Evolutionary conservation across 2,888 invertebrate genomes (phyloP).

Genomic region (Erebia aethiops): DNA sequence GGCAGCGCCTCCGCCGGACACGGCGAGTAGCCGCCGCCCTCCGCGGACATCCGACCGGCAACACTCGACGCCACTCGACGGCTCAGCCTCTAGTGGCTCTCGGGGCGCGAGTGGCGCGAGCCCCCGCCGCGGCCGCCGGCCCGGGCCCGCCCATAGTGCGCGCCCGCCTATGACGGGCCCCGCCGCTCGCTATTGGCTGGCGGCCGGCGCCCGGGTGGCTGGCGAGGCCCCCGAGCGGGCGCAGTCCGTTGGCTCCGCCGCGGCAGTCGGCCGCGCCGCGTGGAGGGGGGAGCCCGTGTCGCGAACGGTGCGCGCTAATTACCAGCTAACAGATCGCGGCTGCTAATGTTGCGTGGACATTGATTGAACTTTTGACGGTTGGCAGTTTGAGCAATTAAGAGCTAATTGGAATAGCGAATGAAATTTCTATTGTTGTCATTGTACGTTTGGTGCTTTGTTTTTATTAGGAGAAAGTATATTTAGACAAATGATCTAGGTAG

Average conservation of each 20-base stretch:
- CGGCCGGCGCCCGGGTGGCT: slow-evolving; percentile 52
- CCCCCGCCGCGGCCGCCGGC: slow-evolving; percentile 55
- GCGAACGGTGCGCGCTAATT: slow-evolving; percentile 39
- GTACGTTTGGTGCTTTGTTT: slow-evolving; percentile 16
- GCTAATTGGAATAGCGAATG: slow-evolving; percentile 22
- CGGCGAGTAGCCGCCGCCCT: slow-evolving; percentile 83
- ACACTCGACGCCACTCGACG: slow-evolving; percentile 81
- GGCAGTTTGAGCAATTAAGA: slow-evolving; percentile 24
- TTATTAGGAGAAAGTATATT: slow-evolving; percentile 7
- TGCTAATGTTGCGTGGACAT: slow-evolving; percentile 40
- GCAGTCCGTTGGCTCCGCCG: slow-evolving; percentile 36
- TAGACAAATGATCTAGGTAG: slow-evolving; percentile 2
- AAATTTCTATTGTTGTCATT: slow-evolving; percentile 18
- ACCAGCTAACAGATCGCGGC: slow-evolving; percentile 28
- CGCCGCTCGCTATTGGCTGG: slow-evolving; percentile 47
- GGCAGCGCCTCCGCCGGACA: slow-evolving; percentile 85
- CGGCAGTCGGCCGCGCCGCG: slow-evolving; percentile 47
- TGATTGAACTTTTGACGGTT: slow-evolving; percentile 34
- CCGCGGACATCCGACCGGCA: slow-evolving; percentile 82
- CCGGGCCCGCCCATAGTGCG: slow-evolving; percentile 35
- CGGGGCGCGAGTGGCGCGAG: slow-evolving; percentile 79
- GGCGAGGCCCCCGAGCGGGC: slow-evolving; percentile 43
- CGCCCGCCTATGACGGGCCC: slow-evolving; percentile 41
- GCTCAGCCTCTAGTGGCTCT: slow-evolving; percentile 81
- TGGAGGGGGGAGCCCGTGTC: slow-evolving; percentile 49